Evolutionary conservation across 2,888 invertebrate genomes (phyloP), one percentile per base, ranked within the genome.

Genomic region (Netelia fuscicornis): DNA sequence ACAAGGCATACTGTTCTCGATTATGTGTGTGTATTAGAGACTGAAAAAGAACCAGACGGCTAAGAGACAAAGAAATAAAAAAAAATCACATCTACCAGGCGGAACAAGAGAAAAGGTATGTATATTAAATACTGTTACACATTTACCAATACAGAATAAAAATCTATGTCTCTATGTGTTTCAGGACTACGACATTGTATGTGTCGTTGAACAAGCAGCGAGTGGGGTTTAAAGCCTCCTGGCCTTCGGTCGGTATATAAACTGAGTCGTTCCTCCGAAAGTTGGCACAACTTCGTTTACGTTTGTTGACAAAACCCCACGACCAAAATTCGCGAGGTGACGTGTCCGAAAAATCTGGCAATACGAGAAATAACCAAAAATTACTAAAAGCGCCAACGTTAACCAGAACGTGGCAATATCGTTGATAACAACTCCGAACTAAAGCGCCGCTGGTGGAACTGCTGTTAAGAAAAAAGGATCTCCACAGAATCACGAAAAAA

Each of bases 201-300:
- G n/a, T 54, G 54, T 54, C 76, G 30, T 30, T 67, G 25, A 62
- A 78, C 23, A 30, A 70, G 30, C 60, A 17, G 68, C 76, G 65
- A 72, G 78, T 83, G 86, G 85, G 81, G 81, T 72, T 75, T 42
- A 74, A 81, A 70, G 42, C 75, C 58, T 17, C 62, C 25, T 70
- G 70, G 70, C 68, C 78, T 70, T 74, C 77, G 68, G 30, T 52
- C 37, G 70, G 81, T 86, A 83, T 86, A 86, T 81, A 83, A 86
- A 83, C 79, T 42, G 77, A 75, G 68, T 72, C 76, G 70, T 79
- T 83, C 65, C 65, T 76, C 76, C 81, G 78, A 81, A 85, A 83
- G 77, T 79, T 79, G 71, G 42, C 75, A 71, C 58, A 81, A 56
- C 71, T 62, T 74, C 42, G 78, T 60, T 56, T 62, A 44, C n/a